These are phyloP conservation scores for Pissodes strobi DNA, from an alignment of 1,140 invertebrate genomes.

Conservation along the genomic window DNA sequence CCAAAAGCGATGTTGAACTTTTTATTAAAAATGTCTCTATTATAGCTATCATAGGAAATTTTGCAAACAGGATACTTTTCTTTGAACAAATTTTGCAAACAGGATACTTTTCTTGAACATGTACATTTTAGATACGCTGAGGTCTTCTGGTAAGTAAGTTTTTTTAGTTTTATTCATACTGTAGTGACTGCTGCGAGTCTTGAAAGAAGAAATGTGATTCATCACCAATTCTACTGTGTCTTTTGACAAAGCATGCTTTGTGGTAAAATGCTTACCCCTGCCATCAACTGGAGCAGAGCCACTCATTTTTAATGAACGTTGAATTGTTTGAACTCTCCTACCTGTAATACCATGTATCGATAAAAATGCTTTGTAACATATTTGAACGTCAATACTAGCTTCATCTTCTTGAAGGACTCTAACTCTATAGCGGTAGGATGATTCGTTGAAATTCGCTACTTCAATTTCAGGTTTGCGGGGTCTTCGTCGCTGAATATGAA, in stretches of 20 bases:
- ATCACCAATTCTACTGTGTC: not conserved
- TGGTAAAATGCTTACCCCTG: not conserved
- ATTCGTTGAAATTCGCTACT: conserved; percentile 4
- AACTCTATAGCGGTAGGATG: not conserved
- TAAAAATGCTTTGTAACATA: too few species aligned
- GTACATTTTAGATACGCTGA: conserved; percentile 1
- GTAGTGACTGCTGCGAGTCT: not conserved
- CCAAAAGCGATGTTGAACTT: not conserved
- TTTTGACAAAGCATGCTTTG: too few species aligned
- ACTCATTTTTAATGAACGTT: too few species aligned
- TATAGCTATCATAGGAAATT: conserved; percentile 4
- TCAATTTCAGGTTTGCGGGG: conserved; percentile 4
- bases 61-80: conserved; percentile 4
- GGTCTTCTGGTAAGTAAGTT: not conserved
- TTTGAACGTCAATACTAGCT: conserved; percentile 3
- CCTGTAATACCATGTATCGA: too few species aligned
- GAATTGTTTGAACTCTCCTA: too few species aligned
- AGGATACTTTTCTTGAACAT: too few species aligned
- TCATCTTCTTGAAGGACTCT: conserved; percentile 1
- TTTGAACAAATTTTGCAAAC: too few species aligned
- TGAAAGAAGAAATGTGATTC: not conserved
- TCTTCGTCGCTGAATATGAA: conserved; percentile 1
- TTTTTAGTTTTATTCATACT: not conserved
- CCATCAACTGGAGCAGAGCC: too few species aligned
- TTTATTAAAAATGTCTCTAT: not conserved